Evolutionary conservation across 2,113 vertebrate species (phyloP).

Genomic region (Dromaius novaehollandiae): DNA sequence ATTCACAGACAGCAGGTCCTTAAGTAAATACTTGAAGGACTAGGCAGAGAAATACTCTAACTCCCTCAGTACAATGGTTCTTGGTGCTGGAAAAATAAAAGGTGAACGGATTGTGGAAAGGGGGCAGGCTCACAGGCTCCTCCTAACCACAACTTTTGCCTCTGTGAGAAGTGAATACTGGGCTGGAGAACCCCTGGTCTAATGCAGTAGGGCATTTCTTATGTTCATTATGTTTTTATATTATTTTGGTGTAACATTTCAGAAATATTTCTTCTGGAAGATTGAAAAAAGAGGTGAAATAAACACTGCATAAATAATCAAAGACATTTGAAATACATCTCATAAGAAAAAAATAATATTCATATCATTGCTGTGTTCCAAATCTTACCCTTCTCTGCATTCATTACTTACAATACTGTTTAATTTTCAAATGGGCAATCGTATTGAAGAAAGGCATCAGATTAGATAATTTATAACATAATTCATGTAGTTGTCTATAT

Average conservation of each 20-base stretch:
- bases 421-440: conserved; percentile 31
- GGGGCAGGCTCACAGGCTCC: neutral
- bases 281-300: neutral
- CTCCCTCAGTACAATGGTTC: neutral
- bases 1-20: neutral
- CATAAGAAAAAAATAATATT: neutral
- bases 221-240: neutral
- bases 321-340: neutral
- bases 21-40: neutral
- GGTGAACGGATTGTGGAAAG: neutral
- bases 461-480: conserved; percentile 22
- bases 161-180: neutral
- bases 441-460: neutral
- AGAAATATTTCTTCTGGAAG: neutral
- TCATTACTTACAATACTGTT: neutral
- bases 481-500: neutral
- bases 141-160: neutral
- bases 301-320: conserved; percentile 20
- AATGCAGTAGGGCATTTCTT: neutral
- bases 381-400: neutral
- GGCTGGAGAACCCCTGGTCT: neutral
- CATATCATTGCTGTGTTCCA: neutral
- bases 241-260: neutral
- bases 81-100: neutral
- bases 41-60: neutral